Evolutionary conservation across 2,113 vertebrate genomes (phyloP), one percentile per base, ranked within the genome.

Genomic region (Aix galericulata): DNA sequence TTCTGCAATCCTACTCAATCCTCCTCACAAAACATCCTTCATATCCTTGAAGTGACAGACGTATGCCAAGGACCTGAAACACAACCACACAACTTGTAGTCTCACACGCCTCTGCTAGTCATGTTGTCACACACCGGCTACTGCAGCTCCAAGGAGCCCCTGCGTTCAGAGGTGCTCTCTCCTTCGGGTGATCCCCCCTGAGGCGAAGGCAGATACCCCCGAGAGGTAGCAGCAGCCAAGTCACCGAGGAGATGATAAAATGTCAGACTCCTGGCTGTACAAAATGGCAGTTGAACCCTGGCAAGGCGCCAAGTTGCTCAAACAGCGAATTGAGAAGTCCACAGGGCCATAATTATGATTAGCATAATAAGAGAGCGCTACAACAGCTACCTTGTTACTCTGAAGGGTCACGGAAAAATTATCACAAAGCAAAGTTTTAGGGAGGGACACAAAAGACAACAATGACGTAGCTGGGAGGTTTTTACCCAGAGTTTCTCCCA

Each of bases 241-340:
- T 26, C 7, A 2, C 80, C 31, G 76, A 59, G 55, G 42, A 79
- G 90, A 88, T 55, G 80, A 95, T 83, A 96, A 97, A 95, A 96
- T 93, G 90, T 96, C 95, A 95, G 93, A 32, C 66, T 97, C n/a
- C 60, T 38, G 5, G 92, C 92, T 92, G 62, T 83, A 96, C 66
- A 88, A 96, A 97, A 96, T 96, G 93, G 96, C 88, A 94, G 95
- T 92, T 79, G 92, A 92, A 82, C 53, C 69, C 73, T 97, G 96
- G 95, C 92, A 0, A 75, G 94, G 68, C 0, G 93, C 94, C 94
- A 96, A 82, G 83, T 83, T 60, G 76, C 5, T 81, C 90, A 40
- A 81, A 75, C 56, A 48, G 68, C 18, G 75, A 85, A 88, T 60
- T 21, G 72, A 73, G 60, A 44, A 78, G 75, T 27, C 72, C 88